Percentiles rank a stretch among this genome's conserved stretches.
These are phyloP conservation scores for Pristionchus entomophagus DNA, from an alignment of 2,888 invertebrate species.

Conservation along the genomic window DNA sequence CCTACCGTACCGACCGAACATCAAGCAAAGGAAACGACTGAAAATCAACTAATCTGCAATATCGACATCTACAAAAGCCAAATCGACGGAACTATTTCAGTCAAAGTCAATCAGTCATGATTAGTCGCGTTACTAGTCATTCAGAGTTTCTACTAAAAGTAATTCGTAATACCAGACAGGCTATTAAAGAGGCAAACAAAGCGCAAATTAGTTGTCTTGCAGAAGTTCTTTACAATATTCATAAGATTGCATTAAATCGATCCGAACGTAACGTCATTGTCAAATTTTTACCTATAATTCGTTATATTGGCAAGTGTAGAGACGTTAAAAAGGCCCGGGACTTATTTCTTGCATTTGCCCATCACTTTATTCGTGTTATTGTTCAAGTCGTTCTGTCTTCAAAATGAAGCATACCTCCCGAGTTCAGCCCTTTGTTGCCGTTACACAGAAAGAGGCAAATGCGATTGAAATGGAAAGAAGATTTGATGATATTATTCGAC, in stretches of 20 bases:
- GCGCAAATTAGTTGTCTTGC: neutral
- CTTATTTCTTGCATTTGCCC: neutral
- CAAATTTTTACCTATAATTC: neutral
- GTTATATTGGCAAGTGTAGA: neutral
- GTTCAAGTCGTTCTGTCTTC: neutral
- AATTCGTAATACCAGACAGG: neutral
- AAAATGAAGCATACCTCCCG: neutral
- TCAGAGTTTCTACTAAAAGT: neutral
- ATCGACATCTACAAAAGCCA: neutral
- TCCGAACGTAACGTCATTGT: neutral
- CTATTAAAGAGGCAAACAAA: neutral
- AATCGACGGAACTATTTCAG: neutral
- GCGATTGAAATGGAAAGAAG: neutral
- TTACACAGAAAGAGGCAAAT: neutral
- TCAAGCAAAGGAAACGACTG: too few species aligned
- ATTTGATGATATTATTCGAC: neutral
- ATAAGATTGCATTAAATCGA: neutral
- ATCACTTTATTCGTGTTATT: neutral
- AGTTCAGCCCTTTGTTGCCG: neutral
- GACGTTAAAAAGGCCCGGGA: neutral
- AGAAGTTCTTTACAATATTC: neutral
- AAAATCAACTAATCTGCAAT: neutral
- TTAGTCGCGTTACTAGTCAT: neutral
- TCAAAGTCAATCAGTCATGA: neutral
- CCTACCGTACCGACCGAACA: neutral